Evolutionary conservation across 2,113 vertebrate species (phyloP).

Genomic region (Psilopogon haemacephalus): DNA sequence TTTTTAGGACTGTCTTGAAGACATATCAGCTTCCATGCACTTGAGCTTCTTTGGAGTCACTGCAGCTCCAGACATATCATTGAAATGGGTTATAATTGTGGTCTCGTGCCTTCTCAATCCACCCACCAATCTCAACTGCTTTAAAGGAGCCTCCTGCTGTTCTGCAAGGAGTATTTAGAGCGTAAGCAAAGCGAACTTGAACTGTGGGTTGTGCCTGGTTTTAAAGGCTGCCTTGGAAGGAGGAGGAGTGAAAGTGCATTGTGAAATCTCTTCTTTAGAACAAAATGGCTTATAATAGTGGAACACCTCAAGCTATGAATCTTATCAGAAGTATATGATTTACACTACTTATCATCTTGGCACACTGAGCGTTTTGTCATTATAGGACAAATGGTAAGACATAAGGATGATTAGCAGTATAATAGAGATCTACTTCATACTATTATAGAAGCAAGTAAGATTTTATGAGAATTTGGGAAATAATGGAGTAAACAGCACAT

Average conservation of each 20-base stretch:
- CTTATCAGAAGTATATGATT: background rate
- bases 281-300: background rate
- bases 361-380: background rate
- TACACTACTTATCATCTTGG: background rate
- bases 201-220: slow-evolving; percentile 23
- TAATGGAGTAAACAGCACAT: background rate
- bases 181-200: slow-evolving; percentile 61
- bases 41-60: slow-evolving; percentile 71
- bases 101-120: slow-evolving; percentile 62
- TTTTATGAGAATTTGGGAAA: background rate
- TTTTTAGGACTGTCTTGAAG: slow-evolving; percentile 79
- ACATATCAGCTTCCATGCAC: slow-evolving; percentile 59
- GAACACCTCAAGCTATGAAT: background rate
- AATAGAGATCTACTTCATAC: background rate
- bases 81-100: slow-evolving; percentile 77
- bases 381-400: background rate
- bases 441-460: background rate
- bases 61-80: slow-evolving; percentile 68
- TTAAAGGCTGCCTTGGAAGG: slow-evolving; percentile 27
- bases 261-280: background rate
- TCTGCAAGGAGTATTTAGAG: slow-evolving; percentile 59
- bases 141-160: slow-evolving; percentile 72
- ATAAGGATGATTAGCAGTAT: background rate
- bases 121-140: slow-evolving; percentile 74
- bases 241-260: background rate